phyloP scores from a whole-genome alignment of 2,888 invertebrate species.

The Sympetrum striolatum region DNA sequence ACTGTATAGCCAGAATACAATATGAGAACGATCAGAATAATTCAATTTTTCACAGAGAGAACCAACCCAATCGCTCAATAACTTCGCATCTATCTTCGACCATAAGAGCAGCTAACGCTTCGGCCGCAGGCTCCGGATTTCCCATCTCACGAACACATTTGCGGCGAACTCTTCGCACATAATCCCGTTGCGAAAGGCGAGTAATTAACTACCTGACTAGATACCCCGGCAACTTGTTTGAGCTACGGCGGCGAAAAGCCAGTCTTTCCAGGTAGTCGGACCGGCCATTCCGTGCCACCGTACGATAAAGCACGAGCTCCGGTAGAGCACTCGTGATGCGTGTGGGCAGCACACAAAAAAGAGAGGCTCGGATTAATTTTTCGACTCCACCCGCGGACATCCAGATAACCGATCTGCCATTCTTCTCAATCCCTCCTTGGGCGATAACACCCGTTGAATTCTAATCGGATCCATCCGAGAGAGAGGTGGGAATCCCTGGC shows the following conservation, averaged over 20 bases:
- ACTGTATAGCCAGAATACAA: no score
- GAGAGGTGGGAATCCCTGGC: no score
- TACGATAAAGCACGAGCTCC: not conserved
- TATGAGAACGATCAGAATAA: no score
- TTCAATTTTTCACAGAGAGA: no score
- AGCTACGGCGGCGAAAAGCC: not conserved
- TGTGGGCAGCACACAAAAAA: slow-evolving; percentile 10
- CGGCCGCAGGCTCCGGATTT: no score
- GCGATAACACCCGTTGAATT: no score
- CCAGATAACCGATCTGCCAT: not conserved
- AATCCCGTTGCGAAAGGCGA: not conserved
- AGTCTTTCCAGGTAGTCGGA: not conserved
- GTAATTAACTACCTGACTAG: not conserved
- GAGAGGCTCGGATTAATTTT: slow-evolving; percentile 17
- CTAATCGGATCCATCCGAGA: no score
- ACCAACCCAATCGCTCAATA: no score
- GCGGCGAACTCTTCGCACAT: no score
- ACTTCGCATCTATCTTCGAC: no score
- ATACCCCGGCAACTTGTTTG: not conserved
- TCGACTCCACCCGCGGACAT: slow-evolving; percentile 31
- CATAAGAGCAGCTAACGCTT: no score
- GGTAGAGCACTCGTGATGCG: not conserved
- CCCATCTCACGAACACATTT: no score
- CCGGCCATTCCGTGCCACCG: not conserved
- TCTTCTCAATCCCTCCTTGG: not conserved